Percentiles rank a stretch among this genome's conserved stretches.
phyloP scores from a whole-genome alignment of 2,113 vertebrate species.

The Podilymbus podiceps region DNA sequence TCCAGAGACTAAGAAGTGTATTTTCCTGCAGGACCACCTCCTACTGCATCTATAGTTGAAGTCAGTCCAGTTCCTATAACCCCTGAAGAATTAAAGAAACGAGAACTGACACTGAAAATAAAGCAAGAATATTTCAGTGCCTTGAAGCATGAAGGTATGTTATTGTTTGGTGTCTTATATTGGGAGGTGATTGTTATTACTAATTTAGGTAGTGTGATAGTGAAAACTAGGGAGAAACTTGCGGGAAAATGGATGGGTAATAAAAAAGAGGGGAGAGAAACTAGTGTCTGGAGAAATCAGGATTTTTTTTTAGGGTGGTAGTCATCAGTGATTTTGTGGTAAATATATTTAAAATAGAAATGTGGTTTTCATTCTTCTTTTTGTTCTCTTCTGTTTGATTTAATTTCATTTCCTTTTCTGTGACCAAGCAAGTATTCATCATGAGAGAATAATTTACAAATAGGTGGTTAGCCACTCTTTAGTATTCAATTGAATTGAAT shows the following conservation, averaged over 20 bases:
- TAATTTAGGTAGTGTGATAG: not conserved
- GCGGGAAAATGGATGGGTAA: not conserved
- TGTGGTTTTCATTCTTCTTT: not conserved
- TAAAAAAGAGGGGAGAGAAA: not conserved
- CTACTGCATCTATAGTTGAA: conserved; percentile 22
- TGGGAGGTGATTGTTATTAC: not conserved
- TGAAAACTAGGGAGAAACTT: not conserved
- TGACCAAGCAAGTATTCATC: not conserved
- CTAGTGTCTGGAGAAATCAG: not conserved
- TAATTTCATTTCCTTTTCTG: not conserved
- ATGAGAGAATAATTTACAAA: not conserved
- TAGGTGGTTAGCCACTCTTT: not conserved
- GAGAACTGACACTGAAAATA: conserved; percentile 72
- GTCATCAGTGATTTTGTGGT: not conserved
- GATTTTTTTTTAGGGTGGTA: not conserved
- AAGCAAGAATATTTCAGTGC: conserved; percentile 79
- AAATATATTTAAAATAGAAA: not conserved
- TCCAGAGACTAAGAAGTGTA: not conserved
- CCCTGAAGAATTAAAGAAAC: conserved; percentile 63
- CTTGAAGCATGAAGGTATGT: conserved; percentile 83
- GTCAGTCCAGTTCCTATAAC: not conserved
- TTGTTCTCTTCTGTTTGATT: not conserved
- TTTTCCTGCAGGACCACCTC: conserved; percentile 45
- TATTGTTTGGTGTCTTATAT: not conserved
- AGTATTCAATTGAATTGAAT: not conserved